Percentiles rank a stretch among this genome's conserved stretches.
phyloP scores from a whole-genome alignment of 2,113 vertebrate genomes.

The Egretta garzetta region DNA sequence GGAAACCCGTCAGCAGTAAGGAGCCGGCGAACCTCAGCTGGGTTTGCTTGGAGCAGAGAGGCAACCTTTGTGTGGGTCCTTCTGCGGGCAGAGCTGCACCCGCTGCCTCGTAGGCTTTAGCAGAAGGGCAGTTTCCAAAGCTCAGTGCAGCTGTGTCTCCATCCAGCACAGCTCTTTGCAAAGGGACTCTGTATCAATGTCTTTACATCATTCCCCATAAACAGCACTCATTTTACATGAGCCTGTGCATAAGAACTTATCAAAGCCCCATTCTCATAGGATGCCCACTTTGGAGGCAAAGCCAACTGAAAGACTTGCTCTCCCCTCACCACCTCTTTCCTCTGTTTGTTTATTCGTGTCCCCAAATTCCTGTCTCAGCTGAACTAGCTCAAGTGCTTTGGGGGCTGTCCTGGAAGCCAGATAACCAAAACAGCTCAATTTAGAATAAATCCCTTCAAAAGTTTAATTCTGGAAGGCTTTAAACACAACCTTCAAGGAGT shows the following conservation, averaged over 20 bases:
- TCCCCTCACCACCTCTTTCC: not conserved
- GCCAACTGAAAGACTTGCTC: not conserved
- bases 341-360: not conserved
- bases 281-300: not conserved
- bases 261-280: not conserved
- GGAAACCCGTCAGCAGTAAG: not conserved
- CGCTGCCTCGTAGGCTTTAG: not conserved
- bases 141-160: not conserved
- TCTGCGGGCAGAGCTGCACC: not conserved
- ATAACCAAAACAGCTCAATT: not conserved
- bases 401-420: not conserved
- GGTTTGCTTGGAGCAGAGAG: not conserved
- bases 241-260: not conserved
- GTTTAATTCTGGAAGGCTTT: not conserved
- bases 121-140: not conserved
- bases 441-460: not conserved
- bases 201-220: not conserved
- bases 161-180: not conserved
- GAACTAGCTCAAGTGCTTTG: not conserved
- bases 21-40: not conserved
- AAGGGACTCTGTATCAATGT: not conserved
- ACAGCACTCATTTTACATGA: not conserved
- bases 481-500: not conserved
- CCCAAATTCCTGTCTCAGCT: not conserved
- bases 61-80: not conserved